phyloP scores from a whole-genome alignment of 1,140 invertebrate species.

The Seison nebaliae region DNA sequence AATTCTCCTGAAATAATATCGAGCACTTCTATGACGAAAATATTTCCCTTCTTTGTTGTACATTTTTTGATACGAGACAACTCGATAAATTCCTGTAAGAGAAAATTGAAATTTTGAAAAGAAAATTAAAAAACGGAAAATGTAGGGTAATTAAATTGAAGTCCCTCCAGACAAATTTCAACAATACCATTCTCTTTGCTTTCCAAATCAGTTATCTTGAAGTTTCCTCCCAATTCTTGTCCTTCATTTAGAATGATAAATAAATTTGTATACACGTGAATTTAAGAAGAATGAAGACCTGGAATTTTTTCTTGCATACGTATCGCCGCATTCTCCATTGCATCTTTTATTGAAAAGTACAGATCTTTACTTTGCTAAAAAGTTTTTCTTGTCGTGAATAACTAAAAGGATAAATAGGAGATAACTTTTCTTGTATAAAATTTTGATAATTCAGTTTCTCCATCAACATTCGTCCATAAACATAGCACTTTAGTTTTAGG shows the following conservation, averaged over 20 bases:
- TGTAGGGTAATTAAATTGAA: slow-evolving; percentile 22
- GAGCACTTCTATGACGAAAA: slow-evolving; percentile 71
- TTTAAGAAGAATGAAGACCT: slow-evolving; percentile 22
- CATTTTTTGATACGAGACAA: slow-evolving; percentile 96
- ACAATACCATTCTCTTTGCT: slow-evolving; percentile 81
- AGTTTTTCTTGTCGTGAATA: background rate
- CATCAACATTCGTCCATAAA: slow-evolving; percentile 43
- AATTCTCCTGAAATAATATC: no score
- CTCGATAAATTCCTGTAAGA: slow-evolving; percentile 49
- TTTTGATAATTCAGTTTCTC: slow-evolving; percentile 57
- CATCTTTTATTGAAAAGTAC: slow-evolving; percentile 90
- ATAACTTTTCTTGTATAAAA: slow-evolving; percentile 81
- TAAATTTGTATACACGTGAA: background rate
- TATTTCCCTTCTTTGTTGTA: slow-evolving; percentile 88
- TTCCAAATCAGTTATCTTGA: slow-evolving; percentile 82
- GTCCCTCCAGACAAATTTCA: slow-evolving; percentile 95
- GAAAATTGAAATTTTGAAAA: slow-evolving; percentile 6
- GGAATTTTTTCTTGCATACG: slow-evolving; percentile 44
- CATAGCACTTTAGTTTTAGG: slow-evolving; percentile 84
- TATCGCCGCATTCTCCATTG: slow-evolving; percentile 78
- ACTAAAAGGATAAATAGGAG: background rate
- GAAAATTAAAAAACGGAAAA: background rate
- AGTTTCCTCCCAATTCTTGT: slow-evolving; percentile 73
- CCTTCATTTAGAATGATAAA: slow-evolving; percentile 15
- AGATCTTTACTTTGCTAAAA: slow-evolving; percentile 68